These are phyloP conservation scores for Leptarthrus brevirostris DNA, from an alignment of 2,888 invertebrate genomes.

Conservation along the genomic window DNA sequence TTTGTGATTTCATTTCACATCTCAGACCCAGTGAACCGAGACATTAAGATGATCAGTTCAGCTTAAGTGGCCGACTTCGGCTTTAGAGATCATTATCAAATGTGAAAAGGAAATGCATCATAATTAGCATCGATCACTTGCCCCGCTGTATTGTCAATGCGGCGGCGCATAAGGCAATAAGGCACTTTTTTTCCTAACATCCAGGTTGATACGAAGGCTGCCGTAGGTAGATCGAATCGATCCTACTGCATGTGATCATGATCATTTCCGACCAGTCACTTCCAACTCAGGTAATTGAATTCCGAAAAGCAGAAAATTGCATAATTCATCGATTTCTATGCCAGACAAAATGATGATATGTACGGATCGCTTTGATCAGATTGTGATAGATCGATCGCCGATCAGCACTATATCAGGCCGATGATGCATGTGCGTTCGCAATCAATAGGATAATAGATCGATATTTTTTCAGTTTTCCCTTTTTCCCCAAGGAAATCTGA, in stretches of 20 bases:
- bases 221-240: not conserved
- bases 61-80: not conserved
- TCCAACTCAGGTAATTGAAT: conserved; percentile 14
- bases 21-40: conserved; percentile 26
- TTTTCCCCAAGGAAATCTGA: conserved; percentile 25
- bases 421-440: conserved; percentile 32
- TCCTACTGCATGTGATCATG: conserved; percentile 1
- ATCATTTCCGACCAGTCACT: conserved; percentile 7
- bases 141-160: not conserved
- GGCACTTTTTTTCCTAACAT: not conserved
- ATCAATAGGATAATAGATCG: conserved; percentile 41
- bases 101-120: conserved; percentile 40
- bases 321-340: conserved; percentile 30
- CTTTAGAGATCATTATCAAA: conserved; percentile 27
- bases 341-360: conserved; percentile 38
- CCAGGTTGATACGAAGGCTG: not conserved
- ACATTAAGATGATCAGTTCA: conserved; percentile 11
- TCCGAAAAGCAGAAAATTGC: conserved; percentile 38
- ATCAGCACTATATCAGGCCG: not conserved
- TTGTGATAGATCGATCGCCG: conserved; percentile 26
- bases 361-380: conserved; percentile 23
- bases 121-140: conserved; percentile 40
- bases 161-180: not conserved
- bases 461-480: not conserved
- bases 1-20: conserved; percentile 12